Evolutionary conservation across 1,140 invertebrate genomes (phyloP).

Genomic region (Andrena cerasifolii): DNA sequence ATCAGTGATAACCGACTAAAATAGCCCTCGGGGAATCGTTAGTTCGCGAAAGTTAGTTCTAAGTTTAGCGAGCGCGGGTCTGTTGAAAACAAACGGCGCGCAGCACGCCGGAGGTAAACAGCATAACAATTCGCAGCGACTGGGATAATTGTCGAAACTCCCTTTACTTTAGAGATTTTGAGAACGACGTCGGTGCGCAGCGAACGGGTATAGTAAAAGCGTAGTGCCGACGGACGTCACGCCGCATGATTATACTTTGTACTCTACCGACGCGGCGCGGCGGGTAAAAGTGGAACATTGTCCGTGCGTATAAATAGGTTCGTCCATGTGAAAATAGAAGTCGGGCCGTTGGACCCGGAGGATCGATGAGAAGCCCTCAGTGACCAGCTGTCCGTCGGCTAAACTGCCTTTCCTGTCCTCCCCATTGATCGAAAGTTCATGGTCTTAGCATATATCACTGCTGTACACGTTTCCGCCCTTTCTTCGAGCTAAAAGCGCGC

Average conservation of each 20-base stretch:
- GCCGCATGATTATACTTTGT: conserved; percentile 28
- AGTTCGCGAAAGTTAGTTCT: too few species aligned
- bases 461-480: too few species aligned
- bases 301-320: conserved; percentile 79
- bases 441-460: not conserved
- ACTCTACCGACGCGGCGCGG: conserved; percentile 11
- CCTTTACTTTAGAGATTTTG: too few species aligned
- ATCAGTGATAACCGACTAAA: too few species aligned
- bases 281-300: conserved; percentile 79
- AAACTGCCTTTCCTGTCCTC: conserved; percentile 40
- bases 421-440: not conserved
- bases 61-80: too few species aligned
- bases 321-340: conserved; percentile 74
- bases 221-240: conserved; percentile 23
- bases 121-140: too few species aligned
- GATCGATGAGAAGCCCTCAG: conserved; percentile 73
- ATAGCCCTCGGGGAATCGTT: too few species aligned
- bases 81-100: too few species aligned
- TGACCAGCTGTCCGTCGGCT: conserved; percentile 39
- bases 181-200: too few species aligned
- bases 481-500: too few species aligned
- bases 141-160: too few species aligned
- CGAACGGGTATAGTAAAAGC: not conserved
- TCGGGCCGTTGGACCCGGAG: conserved; percentile 77
- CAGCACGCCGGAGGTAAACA: too few species aligned